Evolutionary conservation across 2,113 vertebrate species (phyloP).

Genomic region (Embiotoca jacksoni): DNA sequence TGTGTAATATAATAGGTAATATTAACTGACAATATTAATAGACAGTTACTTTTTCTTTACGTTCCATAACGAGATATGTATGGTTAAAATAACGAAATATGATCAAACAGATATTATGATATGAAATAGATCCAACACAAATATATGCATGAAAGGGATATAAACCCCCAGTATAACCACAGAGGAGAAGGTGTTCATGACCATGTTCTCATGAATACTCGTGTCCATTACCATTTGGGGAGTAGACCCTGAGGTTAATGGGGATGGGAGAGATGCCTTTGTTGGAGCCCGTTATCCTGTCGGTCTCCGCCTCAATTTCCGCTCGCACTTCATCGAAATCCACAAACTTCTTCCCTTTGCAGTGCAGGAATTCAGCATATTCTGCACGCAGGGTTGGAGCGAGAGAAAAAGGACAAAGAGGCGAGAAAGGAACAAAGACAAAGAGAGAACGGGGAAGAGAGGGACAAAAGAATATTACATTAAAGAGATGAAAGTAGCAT

Average conservation of each 20-base stretch:
- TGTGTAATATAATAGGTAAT: no score
- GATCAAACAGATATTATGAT: background rate
- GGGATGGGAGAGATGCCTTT: constrained; percentile 96
- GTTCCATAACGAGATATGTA: background rate
- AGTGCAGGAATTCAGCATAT: constrained; percentile 97
- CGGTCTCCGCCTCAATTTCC: constrained; percentile 96
- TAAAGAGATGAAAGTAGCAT: constrained; percentile 44
- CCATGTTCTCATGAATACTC: constrained; percentile 12
- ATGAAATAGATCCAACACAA: background rate
- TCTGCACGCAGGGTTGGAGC: constrained; percentile 79
- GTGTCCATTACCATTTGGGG: constrained; percentile 88
- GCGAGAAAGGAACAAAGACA: constrained; percentile 11
- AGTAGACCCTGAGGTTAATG: constrained; percentile 96
- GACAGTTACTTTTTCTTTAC: no score
- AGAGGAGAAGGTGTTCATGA: background rate
- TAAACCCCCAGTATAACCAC: background rate
- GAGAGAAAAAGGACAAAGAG: background rate
- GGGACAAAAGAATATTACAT: constrained; percentile 50
- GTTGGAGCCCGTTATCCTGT: constrained; percentile 94
- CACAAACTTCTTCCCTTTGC: constrained; percentile 96
- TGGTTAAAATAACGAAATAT: background rate
- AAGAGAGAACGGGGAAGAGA: background rate
- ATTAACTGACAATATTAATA: no score
- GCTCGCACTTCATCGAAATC: constrained; percentile 95
- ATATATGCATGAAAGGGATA: background rate